Evolutionary conservation across 2,888 invertebrate genomes (phyloP), one percentile per base, ranked within the genome.

Genomic region (Cosmia trapezina): DNA sequence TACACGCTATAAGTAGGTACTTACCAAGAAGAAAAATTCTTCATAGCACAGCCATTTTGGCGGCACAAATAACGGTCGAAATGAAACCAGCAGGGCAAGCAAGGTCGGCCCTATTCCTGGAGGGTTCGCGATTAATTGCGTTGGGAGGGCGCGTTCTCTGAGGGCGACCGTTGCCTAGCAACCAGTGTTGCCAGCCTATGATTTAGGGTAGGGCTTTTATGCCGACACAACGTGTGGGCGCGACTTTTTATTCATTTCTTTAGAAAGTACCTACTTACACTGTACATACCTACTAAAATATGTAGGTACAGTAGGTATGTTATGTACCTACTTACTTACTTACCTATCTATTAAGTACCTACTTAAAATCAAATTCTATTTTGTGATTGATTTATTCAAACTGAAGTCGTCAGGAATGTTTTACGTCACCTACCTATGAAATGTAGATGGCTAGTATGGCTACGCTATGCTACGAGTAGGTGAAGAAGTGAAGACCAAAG

Each of bases 121-220:
- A 86, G 88, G 88, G 87, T 81, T 76, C 81, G 83, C 88, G 86
- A 89, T 91, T 91, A 92, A 91, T 90, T 89, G 85, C 84, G 84
- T 83, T 80, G 81, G 83, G 85, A 83, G 83, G 87, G 83, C 73
- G 79, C 83, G 85, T 87, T 82, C 86, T 86, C 78, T 71, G 84
- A 86, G 89, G 86, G 86, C 84, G 81, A 70, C 70, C 79, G 87
- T 89, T 83, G 65, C 86, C 64, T 77, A 78, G 85, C 84, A 85
- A 86, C 85, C 65, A n/a, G 53, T 66, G 80, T 61, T 78, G 47
- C 79, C 70, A 76, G 68, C 68, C 70, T 73, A 74, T 72, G 53
- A 70, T 72, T 75, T 75, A 80, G 70, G 57, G 69, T 73, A 83
- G 69, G 57, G 73, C 51, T 70, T 80, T 56, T 59, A 61, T 56